These are phyloP conservation scores for Conus betulinus DNA, from an alignment of 1,140 invertebrate genomes.

Conservation along the genomic window DNA sequence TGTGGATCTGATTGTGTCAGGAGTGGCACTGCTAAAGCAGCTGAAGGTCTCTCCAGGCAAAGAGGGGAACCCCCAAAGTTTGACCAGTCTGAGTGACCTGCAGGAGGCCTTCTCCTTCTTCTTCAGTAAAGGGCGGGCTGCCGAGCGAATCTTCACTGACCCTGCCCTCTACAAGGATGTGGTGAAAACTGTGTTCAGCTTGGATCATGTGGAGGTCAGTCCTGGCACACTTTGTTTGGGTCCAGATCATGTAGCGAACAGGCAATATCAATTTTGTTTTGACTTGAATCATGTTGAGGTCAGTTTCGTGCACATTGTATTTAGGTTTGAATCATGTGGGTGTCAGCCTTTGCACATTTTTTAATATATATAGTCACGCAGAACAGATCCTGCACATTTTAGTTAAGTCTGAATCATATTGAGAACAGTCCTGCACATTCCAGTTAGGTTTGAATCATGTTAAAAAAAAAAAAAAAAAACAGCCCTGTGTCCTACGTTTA, in stretches of 20 bases:
- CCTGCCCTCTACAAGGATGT: constrained; percentile 65
- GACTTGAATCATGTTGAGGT: too few species aligned
- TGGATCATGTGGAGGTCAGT: constrained; percentile 62
- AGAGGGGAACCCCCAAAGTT: constrained; percentile 66
- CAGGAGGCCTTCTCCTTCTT: constrained; percentile 75
- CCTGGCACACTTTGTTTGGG: too few species aligned
- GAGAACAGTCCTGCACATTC: too few species aligned
- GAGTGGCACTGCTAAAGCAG: constrained; percentile 68
- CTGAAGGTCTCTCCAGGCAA: constrained; percentile 61
- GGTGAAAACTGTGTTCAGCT: constrained; percentile 66
- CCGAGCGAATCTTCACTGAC: constrained; percentile 72
- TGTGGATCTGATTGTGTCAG: constrained; percentile 76
- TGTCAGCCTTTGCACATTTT: too few species aligned
- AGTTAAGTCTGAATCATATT: too few species aligned
- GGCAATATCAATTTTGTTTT: not conserved
- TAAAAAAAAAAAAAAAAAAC: too few species aligned
- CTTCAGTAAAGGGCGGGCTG: constrained; percentile 76
- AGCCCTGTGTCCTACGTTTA: too few species aligned
- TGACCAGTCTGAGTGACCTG: constrained; percentile 70
- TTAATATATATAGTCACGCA: too few species aligned
- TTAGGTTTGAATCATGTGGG: too few species aligned
- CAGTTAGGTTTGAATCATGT: too few species aligned
- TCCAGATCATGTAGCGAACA: not conserved
- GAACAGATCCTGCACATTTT: too few species aligned
- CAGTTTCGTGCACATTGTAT: too few species aligned